These are phyloP conservation scores for Fissipunctia ypsillon DNA, from an alignment of 2,888 invertebrate species.

Conservation along the genomic window DNA sequence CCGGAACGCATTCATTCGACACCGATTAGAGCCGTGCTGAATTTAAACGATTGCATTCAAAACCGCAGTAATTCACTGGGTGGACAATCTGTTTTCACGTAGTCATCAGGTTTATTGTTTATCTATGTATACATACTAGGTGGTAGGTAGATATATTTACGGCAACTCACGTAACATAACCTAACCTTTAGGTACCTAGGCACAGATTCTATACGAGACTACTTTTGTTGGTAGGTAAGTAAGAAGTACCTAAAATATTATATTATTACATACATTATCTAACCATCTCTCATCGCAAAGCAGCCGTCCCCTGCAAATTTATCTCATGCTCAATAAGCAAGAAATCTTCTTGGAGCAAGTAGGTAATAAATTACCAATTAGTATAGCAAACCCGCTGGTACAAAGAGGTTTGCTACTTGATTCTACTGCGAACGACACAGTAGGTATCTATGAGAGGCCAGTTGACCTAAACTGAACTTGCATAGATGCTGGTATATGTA, in stretches of 20 bases:
- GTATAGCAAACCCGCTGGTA: no score
- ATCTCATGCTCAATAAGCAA: background rate
- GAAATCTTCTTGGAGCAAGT: background rate
- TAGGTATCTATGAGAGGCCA: no score
- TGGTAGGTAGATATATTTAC: background rate
- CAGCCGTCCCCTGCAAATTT: background rate
- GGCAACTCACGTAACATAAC: background rate
- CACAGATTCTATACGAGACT: no score
- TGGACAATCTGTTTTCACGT: slow-evolving; percentile 18
- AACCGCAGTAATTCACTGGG: slow-evolving; percentile 12
- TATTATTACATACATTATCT: no score
- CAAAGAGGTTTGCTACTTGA: no score
- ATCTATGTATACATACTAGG: background rate
- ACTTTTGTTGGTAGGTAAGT: no score
- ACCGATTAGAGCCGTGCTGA: slow-evolving; percentile 29
- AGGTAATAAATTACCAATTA: no score
- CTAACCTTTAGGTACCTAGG: no score
- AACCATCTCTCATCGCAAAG: background rate
- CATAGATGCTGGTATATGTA: no score
- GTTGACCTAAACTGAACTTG: no score
- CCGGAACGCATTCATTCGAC: slow-evolving; percentile 14
- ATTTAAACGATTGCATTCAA: slow-evolving; percentile 38
- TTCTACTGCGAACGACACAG: no score
- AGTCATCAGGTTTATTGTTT: slow-evolving; percentile 16
- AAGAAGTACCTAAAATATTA: no score